A percentile compares a stretch with the other conserved stretches of the same genome.
Evolutionary conservation across 2,113 vertebrate species (phyloP).

Genomic region (Chroicocephalus ridibundus): DNA sequence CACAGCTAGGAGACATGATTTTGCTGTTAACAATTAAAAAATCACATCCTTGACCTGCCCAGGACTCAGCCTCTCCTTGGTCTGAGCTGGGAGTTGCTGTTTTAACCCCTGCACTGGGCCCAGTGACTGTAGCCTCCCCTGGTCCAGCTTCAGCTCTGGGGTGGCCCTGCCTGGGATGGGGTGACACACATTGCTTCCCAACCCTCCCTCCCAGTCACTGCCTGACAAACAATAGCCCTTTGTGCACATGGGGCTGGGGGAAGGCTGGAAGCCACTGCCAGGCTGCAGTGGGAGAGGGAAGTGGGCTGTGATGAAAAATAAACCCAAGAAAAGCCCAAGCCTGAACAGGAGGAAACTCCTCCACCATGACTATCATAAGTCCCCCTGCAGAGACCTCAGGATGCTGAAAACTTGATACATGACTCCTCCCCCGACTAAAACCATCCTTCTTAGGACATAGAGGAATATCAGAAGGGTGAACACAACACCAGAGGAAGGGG

Average conservation of each 20-base stretch:
- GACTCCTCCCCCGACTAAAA: not conserved
- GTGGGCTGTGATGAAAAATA: not conserved
- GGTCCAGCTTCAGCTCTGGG: not conserved
- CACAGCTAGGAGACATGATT: not conserved
- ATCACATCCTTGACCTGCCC: not conserved
- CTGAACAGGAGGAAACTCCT: not conserved
- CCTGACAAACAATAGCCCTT: not conserved
- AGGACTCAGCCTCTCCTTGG: not conserved
- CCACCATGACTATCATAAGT: not conserved
- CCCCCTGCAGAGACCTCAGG: not conserved
- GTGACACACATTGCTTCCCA: not conserved
- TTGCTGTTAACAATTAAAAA: not conserved
- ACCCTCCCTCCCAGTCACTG: not conserved
- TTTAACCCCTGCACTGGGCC: not conserved
- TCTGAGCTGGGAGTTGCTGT: fast-evolving
- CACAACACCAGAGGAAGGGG: not conserved
- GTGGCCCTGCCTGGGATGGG: fast-evolving
- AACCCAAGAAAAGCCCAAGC: not conserved
- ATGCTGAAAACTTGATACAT: not conserved
- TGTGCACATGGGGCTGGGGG: no score
- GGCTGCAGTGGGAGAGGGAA: not conserved
- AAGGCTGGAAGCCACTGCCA: not conserved
- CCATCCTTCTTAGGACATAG: not conserved
- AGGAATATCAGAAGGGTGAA: not conserved
- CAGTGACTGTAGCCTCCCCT: not conserved